These are phyloP conservation scores for Leptatherina wallacei DNA, from an alignment of 2,797 vertebrate species.

Conservation along the genomic window DNA sequence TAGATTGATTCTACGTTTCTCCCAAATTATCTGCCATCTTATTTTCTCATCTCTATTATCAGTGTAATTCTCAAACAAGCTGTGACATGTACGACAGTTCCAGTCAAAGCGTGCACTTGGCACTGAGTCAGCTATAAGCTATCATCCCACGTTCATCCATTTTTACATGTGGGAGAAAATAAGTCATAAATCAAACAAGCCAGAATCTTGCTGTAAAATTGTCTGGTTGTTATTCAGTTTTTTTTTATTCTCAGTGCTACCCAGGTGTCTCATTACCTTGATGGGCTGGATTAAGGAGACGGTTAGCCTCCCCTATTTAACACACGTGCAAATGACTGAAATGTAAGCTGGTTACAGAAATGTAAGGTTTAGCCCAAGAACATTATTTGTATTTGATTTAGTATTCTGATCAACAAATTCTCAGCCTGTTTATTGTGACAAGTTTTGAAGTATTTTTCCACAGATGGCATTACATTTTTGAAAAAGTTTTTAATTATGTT, in stretches of 20 bases:
- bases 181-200: slow-evolving; percentile 34
- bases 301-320: slow-evolving; percentile 5
- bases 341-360: slow-evolving; percentile 11
- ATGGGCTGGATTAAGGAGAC: not conserved
- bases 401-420: slow-evolving; percentile 3
- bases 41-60: slow-evolving; percentile 31
- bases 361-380: slow-evolving; percentile 1
- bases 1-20: not conserved
- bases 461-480: slow-evolving; percentile 53
- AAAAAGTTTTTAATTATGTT: slow-evolving; percentile 43
- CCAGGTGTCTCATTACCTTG: slow-evolving; percentile 37
- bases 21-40: slow-evolving; percentile 7
- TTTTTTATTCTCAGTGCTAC: slow-evolving; percentile 15
- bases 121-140: slow-evolving; percentile 64
- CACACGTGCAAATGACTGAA: slow-evolving; percentile 2
- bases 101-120: slow-evolving; percentile 56
- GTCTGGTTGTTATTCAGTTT: slow-evolving; percentile 34
- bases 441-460: slow-evolving; percentile 49
- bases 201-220: slow-evolving; percentile 42
- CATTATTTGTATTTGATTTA: slow-evolving; percentile 13
- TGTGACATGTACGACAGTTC: slow-evolving; percentile 50
- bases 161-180: slow-evolving; percentile 53
- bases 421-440: slow-evolving; percentile 28
- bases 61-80: slow-evolving; percentile 46
- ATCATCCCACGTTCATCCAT: slow-evolving; percentile 50